phyloP scores from a whole-genome alignment of 1,140 invertebrate genomes.

The Lepidurus packardi region DNA sequence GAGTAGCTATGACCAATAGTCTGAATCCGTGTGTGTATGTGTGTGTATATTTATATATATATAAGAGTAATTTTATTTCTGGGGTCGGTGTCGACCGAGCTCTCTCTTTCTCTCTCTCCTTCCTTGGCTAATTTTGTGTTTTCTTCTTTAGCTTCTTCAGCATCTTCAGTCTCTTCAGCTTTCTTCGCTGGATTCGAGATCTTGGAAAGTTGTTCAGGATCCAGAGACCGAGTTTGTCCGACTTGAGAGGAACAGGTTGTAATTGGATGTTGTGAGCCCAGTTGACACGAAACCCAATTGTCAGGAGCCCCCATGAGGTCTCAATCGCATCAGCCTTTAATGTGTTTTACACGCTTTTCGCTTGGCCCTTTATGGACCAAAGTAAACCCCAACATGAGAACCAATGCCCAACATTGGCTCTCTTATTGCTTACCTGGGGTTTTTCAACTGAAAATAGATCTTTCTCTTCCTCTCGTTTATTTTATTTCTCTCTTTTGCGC shows the following conservation, averaged over 20 bases:
- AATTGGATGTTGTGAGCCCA: slow-evolving; percentile 21
- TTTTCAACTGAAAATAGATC: not conserved
- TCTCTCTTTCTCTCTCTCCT: no score
- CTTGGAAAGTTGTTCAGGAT: no score
- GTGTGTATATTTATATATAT: no score
- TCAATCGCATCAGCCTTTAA: slow-evolving; percentile 17
- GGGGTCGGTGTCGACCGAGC: no score
- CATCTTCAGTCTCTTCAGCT: no score
- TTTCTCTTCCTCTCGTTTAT: not conserved
- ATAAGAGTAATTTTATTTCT: no score
- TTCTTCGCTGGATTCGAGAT: no score
- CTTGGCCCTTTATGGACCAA: not conserved
- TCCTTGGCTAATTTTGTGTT: no score
- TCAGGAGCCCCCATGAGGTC: not conserved
- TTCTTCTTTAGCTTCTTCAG: no score
- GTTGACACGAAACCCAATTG: slow-evolving; percentile 17
- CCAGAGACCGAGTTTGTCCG: not conserved
- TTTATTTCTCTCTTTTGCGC: not conserved
- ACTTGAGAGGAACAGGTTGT: slow-evolving; percentile 11
- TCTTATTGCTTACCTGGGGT: not conserved
- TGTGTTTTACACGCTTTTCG: slow-evolving; percentile 6
- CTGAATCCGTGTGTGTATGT: no score
- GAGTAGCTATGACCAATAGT: no score
- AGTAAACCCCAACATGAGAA: not conserved
- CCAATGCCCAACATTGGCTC: not conserved